These are phyloP conservation scores for Rhodinocichla rosea DNA, from an alignment of 2,113 vertebrate species.

Conservation along the genomic window DNA sequence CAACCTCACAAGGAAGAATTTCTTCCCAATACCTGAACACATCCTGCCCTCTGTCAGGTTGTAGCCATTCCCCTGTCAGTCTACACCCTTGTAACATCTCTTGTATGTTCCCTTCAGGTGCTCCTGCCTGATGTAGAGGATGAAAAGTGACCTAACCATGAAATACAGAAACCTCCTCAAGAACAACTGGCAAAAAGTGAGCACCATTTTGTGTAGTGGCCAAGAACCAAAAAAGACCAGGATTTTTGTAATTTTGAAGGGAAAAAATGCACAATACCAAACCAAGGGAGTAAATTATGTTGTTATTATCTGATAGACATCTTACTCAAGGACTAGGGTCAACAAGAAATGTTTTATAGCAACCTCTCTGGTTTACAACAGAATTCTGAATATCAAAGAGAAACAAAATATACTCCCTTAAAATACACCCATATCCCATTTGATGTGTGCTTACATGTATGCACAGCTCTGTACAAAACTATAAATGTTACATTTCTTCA, in stretches of 20 bases:
- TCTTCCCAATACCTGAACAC: neutral
- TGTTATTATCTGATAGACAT: rapidly evolving
- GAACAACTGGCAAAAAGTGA: neutral
- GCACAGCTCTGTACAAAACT: neutral
- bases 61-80: neutral
- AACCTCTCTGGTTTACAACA: neutral
- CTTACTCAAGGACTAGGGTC: neutral
- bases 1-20: neutral
- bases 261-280: neutral
- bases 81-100: neutral
- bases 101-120: neutral
- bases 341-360: neutral
- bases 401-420: neutral
- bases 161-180: neutral
- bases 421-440: neutral
- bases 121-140: neutral
- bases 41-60: neutral
- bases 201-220: neutral
- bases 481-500: neutral
- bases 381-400: neutral
- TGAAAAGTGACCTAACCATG: neutral
- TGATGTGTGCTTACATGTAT: neutral
- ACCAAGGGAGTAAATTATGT: neutral
- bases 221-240: neutral
- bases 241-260: neutral